phyloP scores from a whole-genome alignment of 1,140 invertebrate genomes.

The Copidosoma floridanum region DNA sequence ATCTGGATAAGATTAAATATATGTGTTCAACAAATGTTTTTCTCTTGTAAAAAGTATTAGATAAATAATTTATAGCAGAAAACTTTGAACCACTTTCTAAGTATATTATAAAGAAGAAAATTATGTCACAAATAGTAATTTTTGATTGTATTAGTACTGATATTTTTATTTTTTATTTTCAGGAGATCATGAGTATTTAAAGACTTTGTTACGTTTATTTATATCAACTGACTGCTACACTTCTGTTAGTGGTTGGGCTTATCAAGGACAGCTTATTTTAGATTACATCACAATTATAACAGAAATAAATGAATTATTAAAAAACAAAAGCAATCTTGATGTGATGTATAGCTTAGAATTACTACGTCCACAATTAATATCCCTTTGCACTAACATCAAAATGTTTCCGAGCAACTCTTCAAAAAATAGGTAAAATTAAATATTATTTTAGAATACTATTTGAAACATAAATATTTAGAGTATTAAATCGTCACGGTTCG shows the following conservation, averaged over 20 bases:
- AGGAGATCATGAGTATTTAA: constrained; percentile 69
- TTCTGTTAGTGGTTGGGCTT: constrained; percentile 60
- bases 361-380: constrained; percentile 63
- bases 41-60: no score
- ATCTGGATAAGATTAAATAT: no score
- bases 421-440: constrained; percentile 60
- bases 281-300: constrained; percentile 67
- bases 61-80: no score
- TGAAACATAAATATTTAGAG: background rate
- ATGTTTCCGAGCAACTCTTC: constrained; percentile 63
- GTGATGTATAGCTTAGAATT: constrained; percentile 63
- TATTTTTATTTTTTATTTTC: constrained; percentile 42
- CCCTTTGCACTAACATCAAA: constrained; percentile 63
- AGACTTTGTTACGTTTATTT: constrained; percentile 58
- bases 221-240: constrained; percentile 47
- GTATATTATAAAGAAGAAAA: no score
- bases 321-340: constrained; percentile 36
- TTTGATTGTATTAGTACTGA: no score
- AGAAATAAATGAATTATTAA: constrained; percentile 55
- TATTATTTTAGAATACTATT: background rate
- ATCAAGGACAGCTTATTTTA: constrained; percentile 66
- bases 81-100: no score
- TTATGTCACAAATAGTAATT: no score
- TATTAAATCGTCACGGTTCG: no score
- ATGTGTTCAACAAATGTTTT: no score